phyloP scores from a whole-genome alignment of 2,113 vertebrate species.

The Tupaia tana region DNA sequence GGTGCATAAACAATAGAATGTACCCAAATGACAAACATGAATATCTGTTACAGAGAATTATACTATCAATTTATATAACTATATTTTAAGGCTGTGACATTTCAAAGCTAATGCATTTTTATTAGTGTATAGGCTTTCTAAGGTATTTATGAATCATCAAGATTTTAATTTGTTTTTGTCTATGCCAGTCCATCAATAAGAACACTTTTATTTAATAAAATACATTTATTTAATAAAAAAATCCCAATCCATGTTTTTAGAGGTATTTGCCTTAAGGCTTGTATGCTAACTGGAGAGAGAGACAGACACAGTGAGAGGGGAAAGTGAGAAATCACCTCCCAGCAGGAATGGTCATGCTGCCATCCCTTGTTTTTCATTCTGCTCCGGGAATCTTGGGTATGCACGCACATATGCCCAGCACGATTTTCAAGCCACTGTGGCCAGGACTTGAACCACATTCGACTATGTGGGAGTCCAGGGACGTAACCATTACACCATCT shows the following conservation, averaged over 20 bases:
- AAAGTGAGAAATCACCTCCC: too few relatives aligned
- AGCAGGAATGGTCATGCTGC: too few relatives aligned
- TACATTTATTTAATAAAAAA: neutral
- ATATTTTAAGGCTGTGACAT: neutral
- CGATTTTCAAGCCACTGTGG: too few relatives aligned
- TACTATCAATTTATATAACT: neutral
- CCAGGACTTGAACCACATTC: too few relatives aligned
- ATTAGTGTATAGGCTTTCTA: neutral
- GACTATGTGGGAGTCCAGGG: too few relatives aligned
- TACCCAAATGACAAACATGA: neutral
- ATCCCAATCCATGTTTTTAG: neutral
- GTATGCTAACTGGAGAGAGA: too few relatives aligned
- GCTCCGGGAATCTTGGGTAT: too few relatives aligned
- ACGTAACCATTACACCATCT: too few relatives aligned
- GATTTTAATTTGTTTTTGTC: neutral
- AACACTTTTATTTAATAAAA: neutral
- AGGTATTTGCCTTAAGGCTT: too few relatives aligned
- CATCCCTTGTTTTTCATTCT: too few relatives aligned
- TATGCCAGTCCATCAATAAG: neutral
- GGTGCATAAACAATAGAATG: neutral
- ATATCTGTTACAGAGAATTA: neutral
- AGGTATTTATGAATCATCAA: neutral
- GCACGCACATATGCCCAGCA: too few relatives aligned
- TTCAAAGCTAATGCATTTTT: neutral
- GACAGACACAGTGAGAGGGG: too few relatives aligned